A percentile compares a stretch with the other conserved stretches of the same genome.
phyloP scores from a whole-genome alignment of 2,113 vertebrate genomes.

The Anser brachyrhynchus region DNA sequence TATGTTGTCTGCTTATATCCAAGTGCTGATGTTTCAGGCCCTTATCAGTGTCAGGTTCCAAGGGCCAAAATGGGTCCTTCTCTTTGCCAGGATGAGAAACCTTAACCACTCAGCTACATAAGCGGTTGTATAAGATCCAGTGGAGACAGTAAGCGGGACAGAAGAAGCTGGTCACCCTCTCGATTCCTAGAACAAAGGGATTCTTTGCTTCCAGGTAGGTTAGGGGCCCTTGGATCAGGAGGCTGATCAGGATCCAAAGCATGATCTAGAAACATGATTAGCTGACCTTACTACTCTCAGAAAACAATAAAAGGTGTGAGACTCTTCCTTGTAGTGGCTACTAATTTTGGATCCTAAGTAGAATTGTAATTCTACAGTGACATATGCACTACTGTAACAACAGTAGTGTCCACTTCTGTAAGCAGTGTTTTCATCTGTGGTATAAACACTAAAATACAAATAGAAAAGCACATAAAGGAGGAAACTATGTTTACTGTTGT shows the following conservation, averaged over 20 bases:
- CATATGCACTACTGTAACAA: neutral
- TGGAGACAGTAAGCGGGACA: neutral
- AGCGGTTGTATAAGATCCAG: neutral
- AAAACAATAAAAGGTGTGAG: fast-evolving
- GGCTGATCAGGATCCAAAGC: neutral
- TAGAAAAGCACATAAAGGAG: neutral
- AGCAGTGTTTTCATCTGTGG: neutral
- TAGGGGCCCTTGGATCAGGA: neutral
- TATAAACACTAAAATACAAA: neutral
- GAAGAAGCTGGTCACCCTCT: fast-evolving
- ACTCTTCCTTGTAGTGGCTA: neutral
- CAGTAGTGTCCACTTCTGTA: neutral
- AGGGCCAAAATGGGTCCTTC: neutral
- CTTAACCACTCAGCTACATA: neutral
- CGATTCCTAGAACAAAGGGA: neutral
- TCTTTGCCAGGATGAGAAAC: neutral
- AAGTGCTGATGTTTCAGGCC: neutral
- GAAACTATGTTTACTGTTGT: neutral
- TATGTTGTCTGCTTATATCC: neutral
- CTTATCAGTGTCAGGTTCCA: neutral
- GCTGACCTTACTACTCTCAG: neutral
- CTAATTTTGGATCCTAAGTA: neutral
- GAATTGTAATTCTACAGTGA: neutral
- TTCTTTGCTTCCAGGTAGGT: neutral
- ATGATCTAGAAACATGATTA: neutral